These are phyloP conservation scores for Sternarchorhynchus goeldii DNA, from an alignment of 2,797 vertebrate genomes.

Conservation along the genomic window DNA sequence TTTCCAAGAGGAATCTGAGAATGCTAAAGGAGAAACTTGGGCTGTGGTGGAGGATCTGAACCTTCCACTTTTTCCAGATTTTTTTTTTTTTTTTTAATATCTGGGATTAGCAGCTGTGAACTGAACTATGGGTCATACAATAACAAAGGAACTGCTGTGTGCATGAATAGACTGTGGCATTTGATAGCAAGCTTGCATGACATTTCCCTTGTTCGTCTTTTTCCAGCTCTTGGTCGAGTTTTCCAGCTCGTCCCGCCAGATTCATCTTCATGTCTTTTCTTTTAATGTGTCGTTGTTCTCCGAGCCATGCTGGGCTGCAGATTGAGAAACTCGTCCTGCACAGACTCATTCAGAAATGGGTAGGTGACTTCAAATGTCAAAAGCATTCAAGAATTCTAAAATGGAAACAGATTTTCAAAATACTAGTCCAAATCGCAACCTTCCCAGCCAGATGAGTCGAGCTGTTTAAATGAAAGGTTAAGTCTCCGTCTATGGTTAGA, in stretches of 20 bases:
- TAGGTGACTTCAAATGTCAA: slow-evolving; percentile 26
- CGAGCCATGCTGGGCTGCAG: slow-evolving; percentile 28
- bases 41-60: neutral
- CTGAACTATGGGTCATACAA: slow-evolving; percentile 25
- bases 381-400: slow-evolving; percentile 12
- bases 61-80: neutral
- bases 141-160: slow-evolving; percentile 29
- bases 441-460: no score
- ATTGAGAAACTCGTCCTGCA: slow-evolving; percentile 32
- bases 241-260: slow-evolving; percentile 33
- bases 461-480: no score
- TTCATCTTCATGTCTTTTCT: neutral
- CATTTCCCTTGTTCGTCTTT: slow-evolving; percentile 54
- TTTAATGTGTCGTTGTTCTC: slow-evolving; percentile 50
- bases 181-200: slow-evolving; percentile 52
- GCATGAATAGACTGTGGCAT: slow-evolving; percentile 51
- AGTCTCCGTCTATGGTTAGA: no score
- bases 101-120: neutral
- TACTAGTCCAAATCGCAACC: no score
- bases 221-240: slow-evolving; percentile 41
- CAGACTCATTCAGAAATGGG: slow-evolving; percentile 8
- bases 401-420: slow-evolving; percentile 15
- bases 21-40: neutral
- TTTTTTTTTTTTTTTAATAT: neutral
- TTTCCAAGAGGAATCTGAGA: neutral